Base-by-base conservation (phyloP, 2,797 vertebrate species). In the Sebastiscus albofasciatus region DNA sequence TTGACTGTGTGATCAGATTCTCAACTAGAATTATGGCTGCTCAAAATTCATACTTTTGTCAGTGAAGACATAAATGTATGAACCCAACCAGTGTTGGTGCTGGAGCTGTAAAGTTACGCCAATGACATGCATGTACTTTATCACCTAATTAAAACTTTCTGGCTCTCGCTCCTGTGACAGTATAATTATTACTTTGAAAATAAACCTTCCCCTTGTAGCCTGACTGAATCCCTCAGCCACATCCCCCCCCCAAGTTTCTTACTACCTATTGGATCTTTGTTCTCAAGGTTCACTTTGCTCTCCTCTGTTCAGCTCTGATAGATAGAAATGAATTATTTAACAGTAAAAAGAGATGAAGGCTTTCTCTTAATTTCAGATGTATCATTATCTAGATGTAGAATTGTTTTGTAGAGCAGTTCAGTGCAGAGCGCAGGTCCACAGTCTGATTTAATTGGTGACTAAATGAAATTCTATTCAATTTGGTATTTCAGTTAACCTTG, bases 181-280 rank as follows among this genome's bases (percentile, higher is more conserved):
- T 64, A 72, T 95, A 92, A 94, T 93, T 87, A 90, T 84, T 46
- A 82, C 82, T 85, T 90, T 84, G 64, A 87, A 84, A 87, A 84
- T 85, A 81, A 86, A 82, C 72, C 59, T 88, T 80, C 68, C 71
- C 69, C 58, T 56, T 73, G 54, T 64, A 75, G 69, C 66, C 70
- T 72, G 69, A 62, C 34, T 83, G 46, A 84, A 66, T 71, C 60
- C 39, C 68, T 81, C 67, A 75, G 67, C 55, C 62, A 55, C 67
- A 64, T 42, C 56, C 60, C 26, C 3, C 8, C 7, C 26, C 46
- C 7, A 8, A 42, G 13, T 64, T 68, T 64, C 46, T 26, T 56
- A 13, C 55, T 54, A 67, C 65, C 54, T 67, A 55, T 33, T 31
- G 33, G 10, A 54, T 75, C 59, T 75, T 75, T 74, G 36, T 74